A percentile compares a stretch with the other conserved stretches of the same genome.
Evolutionary conservation across 2,888 invertebrate species (phyloP).

Genomic region (Amblyteles armatorius): DNA sequence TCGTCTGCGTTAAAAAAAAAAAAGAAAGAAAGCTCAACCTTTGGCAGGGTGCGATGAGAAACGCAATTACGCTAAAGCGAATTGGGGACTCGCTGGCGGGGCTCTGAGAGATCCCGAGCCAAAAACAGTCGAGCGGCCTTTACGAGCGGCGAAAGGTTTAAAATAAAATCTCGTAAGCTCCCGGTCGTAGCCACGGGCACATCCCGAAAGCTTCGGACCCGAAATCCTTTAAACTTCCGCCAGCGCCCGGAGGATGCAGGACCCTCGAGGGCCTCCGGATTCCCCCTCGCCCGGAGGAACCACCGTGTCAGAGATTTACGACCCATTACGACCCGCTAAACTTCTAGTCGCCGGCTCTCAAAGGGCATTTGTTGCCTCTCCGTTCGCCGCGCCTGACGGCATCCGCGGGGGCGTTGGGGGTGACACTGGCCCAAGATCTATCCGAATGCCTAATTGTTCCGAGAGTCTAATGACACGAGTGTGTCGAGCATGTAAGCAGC

Average conservation of each 20-base stretch:
- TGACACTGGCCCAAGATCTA: conserved; percentile 18
- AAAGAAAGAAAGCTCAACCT: too few species aligned
- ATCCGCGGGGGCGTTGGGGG: neutral
- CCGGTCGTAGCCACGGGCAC: conserved; percentile 35
- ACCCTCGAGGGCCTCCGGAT: conserved; percentile 39
- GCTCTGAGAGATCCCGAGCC: conserved; percentile 13
- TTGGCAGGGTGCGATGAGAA: neutral
- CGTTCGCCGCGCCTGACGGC: conserved; percentile 18
- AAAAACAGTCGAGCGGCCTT: conserved; percentile 12
- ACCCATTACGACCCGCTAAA: conserved; percentile 62
- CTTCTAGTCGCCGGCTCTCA: conserved; percentile 52
- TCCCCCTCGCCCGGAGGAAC: conserved; percentile 30
- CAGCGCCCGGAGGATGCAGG: conserved; percentile 20
- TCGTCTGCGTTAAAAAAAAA: neutral
- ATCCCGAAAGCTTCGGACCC: conserved; percentile 32
- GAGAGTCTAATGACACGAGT: too few species aligned
- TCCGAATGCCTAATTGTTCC: conserved; percentile 36
- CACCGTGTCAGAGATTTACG: conserved; percentile 64
- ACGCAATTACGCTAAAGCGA: conserved; percentile 1
- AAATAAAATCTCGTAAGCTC: conserved; percentile 57
- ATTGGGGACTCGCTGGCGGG: neutral
- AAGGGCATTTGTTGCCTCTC: conserved; percentile 47
- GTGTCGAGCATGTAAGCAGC: too few species aligned
- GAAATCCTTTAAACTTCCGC: conserved; percentile 60
- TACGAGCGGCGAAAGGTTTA: conserved; percentile 23